Evolutionary conservation across 2,113 vertebrate genomes (phyloP).

Genomic region (Bucco capensis): DNA sequence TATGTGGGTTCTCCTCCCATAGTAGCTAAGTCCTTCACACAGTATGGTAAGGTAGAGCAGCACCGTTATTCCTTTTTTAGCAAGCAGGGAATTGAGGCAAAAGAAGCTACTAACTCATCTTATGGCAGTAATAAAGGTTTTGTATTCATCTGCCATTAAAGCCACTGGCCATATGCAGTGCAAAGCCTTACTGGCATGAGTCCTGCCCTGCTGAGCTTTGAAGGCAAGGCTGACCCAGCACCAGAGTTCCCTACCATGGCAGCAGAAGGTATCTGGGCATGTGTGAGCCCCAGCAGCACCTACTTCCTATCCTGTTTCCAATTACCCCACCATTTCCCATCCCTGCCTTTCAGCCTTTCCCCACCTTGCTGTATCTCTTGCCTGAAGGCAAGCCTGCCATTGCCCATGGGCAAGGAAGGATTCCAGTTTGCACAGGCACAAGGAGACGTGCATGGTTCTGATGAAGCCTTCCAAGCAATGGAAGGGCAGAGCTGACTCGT

Average conservation of each 20-base stretch:
- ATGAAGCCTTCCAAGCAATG: background rate
- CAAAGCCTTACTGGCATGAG: background rate
- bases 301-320: background rate
- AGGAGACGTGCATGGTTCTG: background rate
- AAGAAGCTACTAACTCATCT: background rate
- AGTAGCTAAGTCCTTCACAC: background rate
- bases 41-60: background rate
- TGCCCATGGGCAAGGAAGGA: background rate
- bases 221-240: background rate
- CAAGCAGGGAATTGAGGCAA: background rate
- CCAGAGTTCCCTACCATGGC: fast-evolving
- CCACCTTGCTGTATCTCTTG: background rate
- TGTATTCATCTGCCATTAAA: background rate
- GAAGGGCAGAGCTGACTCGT: background rate
- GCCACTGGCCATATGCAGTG: background rate
- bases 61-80: background rate
- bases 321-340: background rate
- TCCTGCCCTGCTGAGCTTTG: background rate
- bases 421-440: background rate
- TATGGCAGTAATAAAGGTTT: background rate
- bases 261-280: background rate
- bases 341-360: background rate
- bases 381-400: background rate
- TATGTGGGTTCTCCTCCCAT: background rate
- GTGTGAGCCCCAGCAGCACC: background rate